Evolutionary conservation across 2,113 vertebrate species (phyloP).

Genomic region (Pao palembangensis): DNA sequence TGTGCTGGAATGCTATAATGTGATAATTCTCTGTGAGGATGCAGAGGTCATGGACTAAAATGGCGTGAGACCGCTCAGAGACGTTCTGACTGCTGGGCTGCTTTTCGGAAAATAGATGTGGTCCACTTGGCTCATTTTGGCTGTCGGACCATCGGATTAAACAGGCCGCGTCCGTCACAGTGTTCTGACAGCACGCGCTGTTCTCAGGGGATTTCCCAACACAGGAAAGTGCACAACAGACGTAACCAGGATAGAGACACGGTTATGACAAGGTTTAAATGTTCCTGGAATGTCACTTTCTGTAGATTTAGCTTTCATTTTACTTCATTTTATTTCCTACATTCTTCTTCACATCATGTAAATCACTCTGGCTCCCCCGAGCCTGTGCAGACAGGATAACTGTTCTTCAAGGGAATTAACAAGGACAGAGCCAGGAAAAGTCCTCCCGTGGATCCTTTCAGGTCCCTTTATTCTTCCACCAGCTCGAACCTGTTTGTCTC

Average conservation of each 20-base stretch:
- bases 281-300: slow-evolving; percentile 64
- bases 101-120: slow-evolving; percentile 70
- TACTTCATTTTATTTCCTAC: slow-evolving; percentile 12
- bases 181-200: slow-evolving; percentile 61
- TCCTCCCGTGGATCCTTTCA: slow-evolving; percentile 78
- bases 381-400: slow-evolving; percentile 63
- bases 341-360: slow-evolving; percentile 68
- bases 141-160: slow-evolving; percentile 58
- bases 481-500: slow-evolving; percentile 76
- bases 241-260: slow-evolving; percentile 52
- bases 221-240: slow-evolving; percentile 13
- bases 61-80: slow-evolving; percentile 71
- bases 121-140: slow-evolving; percentile 45
- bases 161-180: slow-evolving; percentile 71
- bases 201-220: slow-evolving; percentile 44
- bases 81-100: slow-evolving; percentile 53
- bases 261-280: no score
- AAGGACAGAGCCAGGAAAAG: slow-evolving; percentile 77
- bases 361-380: slow-evolving; percentile 72
- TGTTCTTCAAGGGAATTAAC: slow-evolving; percentile 70
- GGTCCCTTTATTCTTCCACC: slow-evolving; percentile 61
- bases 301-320: slow-evolving; percentile 33
- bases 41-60: slow-evolving; percentile 70
- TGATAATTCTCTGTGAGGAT: slow-evolving; percentile 75
- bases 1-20: slow-evolving; percentile 77